Conservation (phyloP, 2,888 invertebrate genomes). For the Mesorhabditis spiculigera region DNA sequence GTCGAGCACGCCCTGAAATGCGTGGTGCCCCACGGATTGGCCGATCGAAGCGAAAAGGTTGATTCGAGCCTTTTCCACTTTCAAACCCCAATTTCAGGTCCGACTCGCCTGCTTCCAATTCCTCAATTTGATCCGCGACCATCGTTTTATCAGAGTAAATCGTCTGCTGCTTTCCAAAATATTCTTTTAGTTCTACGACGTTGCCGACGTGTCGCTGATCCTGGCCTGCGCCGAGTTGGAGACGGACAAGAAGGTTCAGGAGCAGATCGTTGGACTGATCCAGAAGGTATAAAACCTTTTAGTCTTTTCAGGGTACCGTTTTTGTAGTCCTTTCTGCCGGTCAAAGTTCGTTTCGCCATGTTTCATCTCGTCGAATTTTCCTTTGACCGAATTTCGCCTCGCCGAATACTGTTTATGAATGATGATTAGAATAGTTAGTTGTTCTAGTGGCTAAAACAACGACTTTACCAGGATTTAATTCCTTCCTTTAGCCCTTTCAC, state of each 20-base stretch:
- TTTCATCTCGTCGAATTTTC: too few relatives aligned
- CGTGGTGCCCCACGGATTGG: not conserved
- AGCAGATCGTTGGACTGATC: not conserved
- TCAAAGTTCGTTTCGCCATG: too few relatives aligned
- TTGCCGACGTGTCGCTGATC: not conserved
- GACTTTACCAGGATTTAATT: too few relatives aligned
- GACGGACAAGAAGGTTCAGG: constrained; percentile 1
- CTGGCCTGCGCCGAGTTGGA: not conserved
- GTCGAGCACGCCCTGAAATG: not conserved
- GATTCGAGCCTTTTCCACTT: not conserved
- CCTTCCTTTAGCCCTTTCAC: too few relatives aligned
- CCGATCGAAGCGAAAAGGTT: not conserved
- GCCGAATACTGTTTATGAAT: too few relatives aligned
- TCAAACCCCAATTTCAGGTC: not conserved
- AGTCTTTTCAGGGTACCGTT: not conserved
- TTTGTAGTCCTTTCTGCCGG: not conserved
- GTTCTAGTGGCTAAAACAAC: too few relatives aligned
- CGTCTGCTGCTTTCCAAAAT: not conserved
- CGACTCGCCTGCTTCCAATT: not conserved
- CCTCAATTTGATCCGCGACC: not conserved
- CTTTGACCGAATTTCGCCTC: too few relatives aligned
- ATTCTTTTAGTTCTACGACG: not conserved
- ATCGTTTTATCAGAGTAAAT: constrained; percentile 5
- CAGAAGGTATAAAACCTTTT: not conserved
- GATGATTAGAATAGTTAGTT: too few relatives aligned